These are phyloP conservation scores for Rafetus swinhoei DNA, from an alignment of 2,113 vertebrate species.

Conservation along the genomic window DNA sequence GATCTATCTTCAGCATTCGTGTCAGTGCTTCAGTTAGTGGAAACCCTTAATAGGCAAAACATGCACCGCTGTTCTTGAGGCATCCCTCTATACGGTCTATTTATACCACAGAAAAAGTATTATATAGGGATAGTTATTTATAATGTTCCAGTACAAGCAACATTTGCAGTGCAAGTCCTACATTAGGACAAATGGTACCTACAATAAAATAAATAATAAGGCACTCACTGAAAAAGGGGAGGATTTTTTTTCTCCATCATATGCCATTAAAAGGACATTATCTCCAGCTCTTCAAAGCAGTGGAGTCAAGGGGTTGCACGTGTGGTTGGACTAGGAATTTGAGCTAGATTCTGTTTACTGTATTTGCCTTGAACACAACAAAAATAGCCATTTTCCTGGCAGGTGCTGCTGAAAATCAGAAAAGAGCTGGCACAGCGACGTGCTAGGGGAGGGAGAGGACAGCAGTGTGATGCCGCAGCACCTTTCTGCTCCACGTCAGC, in stretches of 20 bases:
- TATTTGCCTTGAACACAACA: background rate
- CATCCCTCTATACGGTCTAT: conserved; percentile 5
- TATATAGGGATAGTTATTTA: conserved; percentile 50
- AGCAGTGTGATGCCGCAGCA: background rate
- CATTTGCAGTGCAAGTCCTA: background rate
- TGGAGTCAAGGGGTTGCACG: background rate
- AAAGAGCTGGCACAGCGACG: background rate
- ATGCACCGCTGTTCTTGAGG: background rate
- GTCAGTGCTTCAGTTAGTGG: background rate
- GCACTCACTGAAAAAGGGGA: conserved; percentile 9
- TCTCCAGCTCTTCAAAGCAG: conserved; percentile 16
- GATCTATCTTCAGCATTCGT: rapidly evolving
- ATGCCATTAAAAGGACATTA: conserved; percentile 45
- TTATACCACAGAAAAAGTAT: conserved; percentile 60
- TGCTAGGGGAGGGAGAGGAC: rapidly evolving
- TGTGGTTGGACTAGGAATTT: conserved; percentile 34
- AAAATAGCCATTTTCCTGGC: background rate
- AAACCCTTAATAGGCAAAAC: background rate
- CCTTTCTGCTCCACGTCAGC: background rate
- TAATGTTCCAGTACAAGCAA: conserved; percentile 42
- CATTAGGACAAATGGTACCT: background rate
- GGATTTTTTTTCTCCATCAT: conserved; percentile 27
- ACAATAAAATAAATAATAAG: conserved; percentile 13
- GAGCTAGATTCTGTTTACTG: conserved; percentile 26
- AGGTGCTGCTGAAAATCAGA: background rate